Evolutionary conservation across 2,113 vertebrate species (phyloP), one percentile per base, ranked within the genome.

Genomic region (Elgaria multicarinata): DNA sequence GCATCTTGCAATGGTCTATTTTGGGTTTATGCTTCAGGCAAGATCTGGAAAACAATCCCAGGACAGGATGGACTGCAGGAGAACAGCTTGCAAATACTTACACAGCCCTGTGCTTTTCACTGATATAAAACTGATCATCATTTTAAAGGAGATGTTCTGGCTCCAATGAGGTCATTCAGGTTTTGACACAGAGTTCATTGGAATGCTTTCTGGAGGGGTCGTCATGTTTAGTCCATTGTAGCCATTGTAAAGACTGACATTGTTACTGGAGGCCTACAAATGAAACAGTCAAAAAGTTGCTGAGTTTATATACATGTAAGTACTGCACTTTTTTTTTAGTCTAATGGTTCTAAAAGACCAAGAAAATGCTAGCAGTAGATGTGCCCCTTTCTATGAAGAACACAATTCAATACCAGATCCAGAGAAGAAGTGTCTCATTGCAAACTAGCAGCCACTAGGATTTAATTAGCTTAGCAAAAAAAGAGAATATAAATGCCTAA

Each of bases 1-100:
- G 87, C 26, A 10, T 7, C 14, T 89, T 90, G 42, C 8, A 72
- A 4, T 77, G 85, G 16, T 90, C 71, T 87, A 55, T 86, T 90
- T 76, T 87, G 79, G 42, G 44, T 39, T 55, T 85, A 55, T 67
- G 71, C 36, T 83, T 83, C 71, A 26, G 58, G 72, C 71, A 77
- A 67, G 10, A 9, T 69, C 58, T 78, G 87, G 87, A 87, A 87
- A 72, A 42, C 1, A 72, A 28, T 89, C 85, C 66, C 31, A 71
- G 20, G 33, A 42, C 62, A 78, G 16, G 46, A 26, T 79, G 16
- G 66, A 71, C 22, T 7, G 5, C 13, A 44, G 26, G 67, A 81
- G 67, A 85, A 87, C 78, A 90, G 16, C 3, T 74, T 58, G 10
- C 77, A 64, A 90, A 77, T 87, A 80, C 1, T 0, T 90, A 53